Evolutionary conservation across 2,888 invertebrate genomes (phyloP), one percentile per base, ranked within the genome.

Genomic region (Glaucopsyche alexis): DNA sequence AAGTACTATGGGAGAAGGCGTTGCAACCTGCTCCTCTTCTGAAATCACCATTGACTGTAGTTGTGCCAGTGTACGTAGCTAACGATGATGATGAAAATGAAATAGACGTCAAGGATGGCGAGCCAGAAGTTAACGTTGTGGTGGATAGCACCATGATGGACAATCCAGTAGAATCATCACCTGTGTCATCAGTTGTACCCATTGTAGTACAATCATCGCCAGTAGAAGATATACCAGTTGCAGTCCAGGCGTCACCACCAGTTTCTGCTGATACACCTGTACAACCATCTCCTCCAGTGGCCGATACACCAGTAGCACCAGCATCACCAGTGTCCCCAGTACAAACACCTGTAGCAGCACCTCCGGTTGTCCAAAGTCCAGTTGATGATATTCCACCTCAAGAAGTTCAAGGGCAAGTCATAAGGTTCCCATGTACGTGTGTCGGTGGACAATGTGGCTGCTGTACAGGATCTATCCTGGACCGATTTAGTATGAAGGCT

Each of bases 401-500:
- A 66, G 80, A 82, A 78, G 87, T 92, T 9, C 79, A 85, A 8
- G 93, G 94, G 0, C 92, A 93, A 83, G 88, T 93, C n/a, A 79
- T 89, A 40, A 86, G 94, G 78, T 93, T 94, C 76, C 95, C 95
- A 0, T 96, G 96, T 82, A 86, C 91, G 0, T 96, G 96, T 81
- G 85, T 85, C 0, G 84, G 85, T 45, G 94, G 95, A 19, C 88
- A 95, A 80, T 96, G 96, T 82, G 94, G 94, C 11, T 96, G 96
- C 80, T 96, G 96, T 80, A 95, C 95, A 2, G 95, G 95, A 16
- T 90, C 95, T 73, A 86, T 96, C 70, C 84, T 95, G 78, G 93
- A 94, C 74, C 88, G 94, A 60, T 94, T 96, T 79, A 94, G 94
- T 76, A 96, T 96, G 90, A 96, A 95, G 82, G 95, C 96, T 29